Evolutionary conservation across 2,888 invertebrate genomes (phyloP).

Genomic region (Ectobius pallidus): DNA sequence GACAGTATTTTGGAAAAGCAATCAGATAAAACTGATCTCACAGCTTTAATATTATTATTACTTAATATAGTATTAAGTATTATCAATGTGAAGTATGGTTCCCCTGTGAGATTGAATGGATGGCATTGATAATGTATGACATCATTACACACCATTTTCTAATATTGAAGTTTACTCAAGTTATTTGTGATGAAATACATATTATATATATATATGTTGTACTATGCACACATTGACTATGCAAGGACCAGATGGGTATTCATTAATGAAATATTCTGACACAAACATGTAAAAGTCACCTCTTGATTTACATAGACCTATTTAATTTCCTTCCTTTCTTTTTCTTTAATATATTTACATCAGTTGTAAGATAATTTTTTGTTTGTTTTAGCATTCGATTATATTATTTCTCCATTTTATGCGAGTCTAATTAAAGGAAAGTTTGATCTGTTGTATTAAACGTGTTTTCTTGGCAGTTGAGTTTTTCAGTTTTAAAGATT

Average conservation of each 20-base stretch:
- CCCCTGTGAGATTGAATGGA: not conserved
- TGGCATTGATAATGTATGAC: not conserved
- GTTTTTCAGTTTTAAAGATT: no score
- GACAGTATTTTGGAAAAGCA: slow-evolving; percentile 13
- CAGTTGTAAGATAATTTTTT: no score
- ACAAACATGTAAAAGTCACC: no score
- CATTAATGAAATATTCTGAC: not conserved
- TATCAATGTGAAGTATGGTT: not conserved
- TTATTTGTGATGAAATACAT: not conserved
- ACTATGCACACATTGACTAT: not conserved
- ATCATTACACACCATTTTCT: slow-evolving; percentile 3
- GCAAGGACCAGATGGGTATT: not conserved
- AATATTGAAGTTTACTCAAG: not conserved
- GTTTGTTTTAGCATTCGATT: no score
- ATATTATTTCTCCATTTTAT: no score
- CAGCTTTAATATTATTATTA: not conserved
- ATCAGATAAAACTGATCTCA: slow-evolving; percentile 1
- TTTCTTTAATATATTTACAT: no score
- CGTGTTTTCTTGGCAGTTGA: no score
- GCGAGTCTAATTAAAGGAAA: no score
- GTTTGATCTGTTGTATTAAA: no score
- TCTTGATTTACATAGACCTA: no score
- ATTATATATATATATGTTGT: slow-evolving; percentile 2
- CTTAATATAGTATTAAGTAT: not conserved
- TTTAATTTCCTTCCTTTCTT: no score